phyloP scores from a whole-genome alignment of 2,113 vertebrate species.

The Gambusia affinis region DNA sequence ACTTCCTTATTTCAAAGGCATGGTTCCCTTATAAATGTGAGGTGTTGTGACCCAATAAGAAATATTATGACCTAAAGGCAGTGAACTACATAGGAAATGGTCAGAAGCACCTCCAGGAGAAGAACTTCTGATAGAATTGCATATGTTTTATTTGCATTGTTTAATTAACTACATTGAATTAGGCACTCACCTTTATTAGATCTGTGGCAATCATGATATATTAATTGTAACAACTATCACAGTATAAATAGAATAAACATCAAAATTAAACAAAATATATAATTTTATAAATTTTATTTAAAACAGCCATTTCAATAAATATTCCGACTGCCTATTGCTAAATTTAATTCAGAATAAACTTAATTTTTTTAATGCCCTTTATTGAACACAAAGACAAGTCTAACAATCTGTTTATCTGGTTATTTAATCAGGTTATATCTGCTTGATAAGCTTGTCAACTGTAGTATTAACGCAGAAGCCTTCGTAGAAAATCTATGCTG shows the following conservation, averaged over 20 bases:
- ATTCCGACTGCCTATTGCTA: background rate
- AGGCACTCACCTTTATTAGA: background rate
- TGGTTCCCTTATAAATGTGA: constrained; percentile 70
- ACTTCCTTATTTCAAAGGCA: constrained; percentile 77
- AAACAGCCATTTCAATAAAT: background rate
- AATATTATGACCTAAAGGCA: constrained; percentile 72
- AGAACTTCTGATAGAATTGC: constrained; percentile 41
- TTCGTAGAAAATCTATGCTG: background rate
- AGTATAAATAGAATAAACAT: background rate
- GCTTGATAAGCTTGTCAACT: background rate
- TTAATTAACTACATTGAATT: background rate
- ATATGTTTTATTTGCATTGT: constrained; percentile 20
- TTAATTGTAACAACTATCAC: background rate
- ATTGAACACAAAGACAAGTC: background rate
- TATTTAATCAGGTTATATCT: background rate
- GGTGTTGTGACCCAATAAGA: constrained; percentile 68
- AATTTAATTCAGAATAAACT: background rate
- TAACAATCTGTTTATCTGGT: background rate
- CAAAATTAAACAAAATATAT: background rate
- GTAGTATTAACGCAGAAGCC: background rate
- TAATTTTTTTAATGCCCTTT: background rate
- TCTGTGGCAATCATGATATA: background rate
- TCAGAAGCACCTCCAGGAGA: constrained; percentile 38
- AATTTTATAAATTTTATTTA: background rate
- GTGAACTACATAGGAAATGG: constrained; percentile 63